A percentile compares a stretch with the other conserved stretches of the same genome.
These are phyloP conservation scores for Gallinago paraguaiae DNA, from an alignment of 2,113 vertebrate genomes.

Conservation along the genomic window DNA sequence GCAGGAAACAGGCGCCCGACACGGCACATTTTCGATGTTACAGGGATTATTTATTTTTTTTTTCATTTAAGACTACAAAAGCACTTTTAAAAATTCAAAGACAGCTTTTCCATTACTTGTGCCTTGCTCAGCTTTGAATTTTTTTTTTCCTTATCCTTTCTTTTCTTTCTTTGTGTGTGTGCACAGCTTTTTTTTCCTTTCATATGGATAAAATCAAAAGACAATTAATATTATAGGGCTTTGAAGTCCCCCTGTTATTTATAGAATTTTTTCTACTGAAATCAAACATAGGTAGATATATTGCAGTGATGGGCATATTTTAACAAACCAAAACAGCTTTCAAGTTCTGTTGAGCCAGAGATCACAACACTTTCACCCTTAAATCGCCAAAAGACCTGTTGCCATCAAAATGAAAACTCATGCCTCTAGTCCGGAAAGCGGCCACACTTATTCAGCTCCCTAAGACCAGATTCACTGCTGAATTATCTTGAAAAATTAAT, in stretches of 20 bases:
- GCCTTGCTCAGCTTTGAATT: constrained; percentile 42
- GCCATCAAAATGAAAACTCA: background rate
- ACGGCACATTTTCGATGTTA: background rate
- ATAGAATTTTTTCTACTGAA: background rate
- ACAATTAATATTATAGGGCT: constrained; percentile 1
- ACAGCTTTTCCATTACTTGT: constrained; percentile 27
- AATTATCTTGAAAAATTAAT: background rate
- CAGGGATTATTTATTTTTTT: background rate
- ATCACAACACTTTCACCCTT: background rate
- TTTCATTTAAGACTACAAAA: background rate
- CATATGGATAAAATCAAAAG: constrained; percentile 22
- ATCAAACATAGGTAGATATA: constrained; percentile 27
- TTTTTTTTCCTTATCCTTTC: background rate
- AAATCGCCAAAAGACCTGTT: background rate
- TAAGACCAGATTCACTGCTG: background rate
- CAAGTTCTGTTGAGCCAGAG: background rate
- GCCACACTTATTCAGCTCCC: background rate
- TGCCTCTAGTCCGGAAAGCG: background rate
- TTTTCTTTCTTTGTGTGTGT: background rate
- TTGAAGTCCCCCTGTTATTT: constrained; percentile 42
- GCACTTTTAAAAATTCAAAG: constrained; percentile 34
- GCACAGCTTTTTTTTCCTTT: background rate
- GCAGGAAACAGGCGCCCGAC: background rate
- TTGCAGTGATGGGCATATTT: background rate
- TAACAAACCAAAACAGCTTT: constrained; percentile 35